Conservation (phyloP, 2,113 vertebrate genomes). For the Centropristis striata region DNA sequence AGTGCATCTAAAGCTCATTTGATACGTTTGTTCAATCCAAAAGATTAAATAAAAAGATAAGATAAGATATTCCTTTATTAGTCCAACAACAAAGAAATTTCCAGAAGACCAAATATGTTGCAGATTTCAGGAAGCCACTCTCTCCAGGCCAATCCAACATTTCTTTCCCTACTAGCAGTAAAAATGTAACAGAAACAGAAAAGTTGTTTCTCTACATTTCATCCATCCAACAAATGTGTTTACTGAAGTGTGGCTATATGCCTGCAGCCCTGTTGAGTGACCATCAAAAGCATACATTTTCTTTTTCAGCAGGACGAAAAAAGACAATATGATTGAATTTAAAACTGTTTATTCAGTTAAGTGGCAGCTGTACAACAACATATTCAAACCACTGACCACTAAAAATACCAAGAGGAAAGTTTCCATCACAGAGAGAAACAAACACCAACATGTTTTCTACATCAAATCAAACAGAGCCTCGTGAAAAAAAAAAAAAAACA, state of each 20-base stretch:
- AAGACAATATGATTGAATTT: not conserved
- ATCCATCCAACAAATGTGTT: not conserved
- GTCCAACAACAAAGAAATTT: too few relatives aligned
- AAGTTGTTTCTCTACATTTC: not conserved
- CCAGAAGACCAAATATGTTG: too few relatives aligned
- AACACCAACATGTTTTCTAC: conserved; percentile 24
- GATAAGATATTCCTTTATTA: too few relatives aligned
- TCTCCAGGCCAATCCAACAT: too few relatives aligned
- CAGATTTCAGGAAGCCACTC: too few relatives aligned
- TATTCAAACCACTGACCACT: conserved; percentile 16
- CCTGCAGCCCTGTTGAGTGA: not conserved
- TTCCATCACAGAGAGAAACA: conserved; percentile 43
- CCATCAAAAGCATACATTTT: not conserved
- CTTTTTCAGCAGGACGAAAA: conserved; percentile 19
- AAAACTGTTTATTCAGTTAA: conserved; percentile 19
- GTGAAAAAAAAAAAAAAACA: not conserved
- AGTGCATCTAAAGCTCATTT: too few relatives aligned
- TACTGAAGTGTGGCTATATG: too few relatives aligned
- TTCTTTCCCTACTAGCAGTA: not conserved
- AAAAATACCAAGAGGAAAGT: conserved; percentile 7
- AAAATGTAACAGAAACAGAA: not conserved
- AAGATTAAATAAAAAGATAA: too few relatives aligned
- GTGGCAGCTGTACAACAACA: conserved; percentile 4
- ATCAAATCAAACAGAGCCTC: conserved; percentile 40
- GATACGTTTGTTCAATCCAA: too few relatives aligned